These are phyloP conservation scores for Dryadula phaetusa DNA, from an alignment of 2,888 invertebrate species.

Conservation along the genomic window DNA sequence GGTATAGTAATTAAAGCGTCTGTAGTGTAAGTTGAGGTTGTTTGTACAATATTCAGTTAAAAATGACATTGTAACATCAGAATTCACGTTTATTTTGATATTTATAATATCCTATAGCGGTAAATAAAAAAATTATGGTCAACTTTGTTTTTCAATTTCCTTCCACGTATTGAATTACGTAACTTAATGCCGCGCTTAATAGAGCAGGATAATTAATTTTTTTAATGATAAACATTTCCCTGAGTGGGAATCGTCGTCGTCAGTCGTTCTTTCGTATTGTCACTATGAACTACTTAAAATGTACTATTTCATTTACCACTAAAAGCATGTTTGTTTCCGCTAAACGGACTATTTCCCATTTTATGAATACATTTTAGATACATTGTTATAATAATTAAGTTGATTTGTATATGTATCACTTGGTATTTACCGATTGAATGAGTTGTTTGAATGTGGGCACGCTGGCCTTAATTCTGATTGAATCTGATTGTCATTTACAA, in stretches of 20 bases:
- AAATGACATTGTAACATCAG: neutral
- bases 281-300: no score
- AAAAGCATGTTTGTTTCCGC: neutral
- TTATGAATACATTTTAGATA: neutral
- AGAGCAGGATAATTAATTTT: no score
- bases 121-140: no score
- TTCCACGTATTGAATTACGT: no score
- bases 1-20: neutral
- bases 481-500: conserved; percentile 7
- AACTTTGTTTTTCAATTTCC: no score
- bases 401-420: conserved; percentile 4
- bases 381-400: neutral
- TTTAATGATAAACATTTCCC: no score
- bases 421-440: conserved; percentile 15
- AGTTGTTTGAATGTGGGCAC: conserved; percentile 3
- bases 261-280: no score
- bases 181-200: no score
- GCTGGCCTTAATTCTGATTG: conserved; percentile 8
- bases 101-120: no score
- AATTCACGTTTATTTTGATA: no score
- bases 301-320: neutral
- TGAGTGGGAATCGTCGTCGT: no score
- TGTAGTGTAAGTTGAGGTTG: neutral
- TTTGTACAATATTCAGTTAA: neutral
- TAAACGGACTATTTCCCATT: neutral